Conservation (phyloP, 1,140 invertebrate genomes). For the Thaumetopoea pityocampa region DNA sequence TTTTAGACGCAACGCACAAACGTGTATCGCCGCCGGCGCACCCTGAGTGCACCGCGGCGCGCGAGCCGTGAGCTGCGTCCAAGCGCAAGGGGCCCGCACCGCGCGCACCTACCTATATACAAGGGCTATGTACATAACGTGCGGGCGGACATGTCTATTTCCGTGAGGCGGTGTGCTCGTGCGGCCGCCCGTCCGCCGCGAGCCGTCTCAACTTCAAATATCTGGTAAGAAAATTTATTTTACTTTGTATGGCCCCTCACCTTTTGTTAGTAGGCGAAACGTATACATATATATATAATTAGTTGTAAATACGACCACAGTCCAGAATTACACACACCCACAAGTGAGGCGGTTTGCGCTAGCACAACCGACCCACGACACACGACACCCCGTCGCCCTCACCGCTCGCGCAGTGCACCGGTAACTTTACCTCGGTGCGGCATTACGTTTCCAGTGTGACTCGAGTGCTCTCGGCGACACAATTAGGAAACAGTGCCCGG, state of each 20-base stretch:
- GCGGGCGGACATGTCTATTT: conserved; percentile 40
- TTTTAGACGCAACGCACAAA: no score
- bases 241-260: conserved; percentile 18
- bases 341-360: no score
- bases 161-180: conserved; percentile 39
- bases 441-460: no score
- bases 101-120: conserved; percentile 66
- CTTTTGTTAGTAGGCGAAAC: conserved; percentile 8
- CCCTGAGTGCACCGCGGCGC: conserved; percentile 76
- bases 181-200: conserved; percentile 55
- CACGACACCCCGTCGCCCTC: no score
- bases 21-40: conserved; percentile 89
- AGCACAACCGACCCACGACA: no score
- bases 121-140: conserved; percentile 49
- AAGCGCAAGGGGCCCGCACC: conserved; percentile 31
- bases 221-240: conserved; percentile 48
- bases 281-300: not conserved
- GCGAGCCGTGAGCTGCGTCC: conserved; percentile 61
- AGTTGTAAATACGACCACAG: not conserved
- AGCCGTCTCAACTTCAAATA: conserved; percentile 47
- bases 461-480: no score
- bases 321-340: not conserved
- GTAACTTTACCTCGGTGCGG: no score
- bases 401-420: no score
- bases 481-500: no score